A percentile compares a stretch with the other conserved stretches of the same genome.
Conservation (phyloP, 2,888 invertebrate genomes). For the Tipula unca region DNA sequence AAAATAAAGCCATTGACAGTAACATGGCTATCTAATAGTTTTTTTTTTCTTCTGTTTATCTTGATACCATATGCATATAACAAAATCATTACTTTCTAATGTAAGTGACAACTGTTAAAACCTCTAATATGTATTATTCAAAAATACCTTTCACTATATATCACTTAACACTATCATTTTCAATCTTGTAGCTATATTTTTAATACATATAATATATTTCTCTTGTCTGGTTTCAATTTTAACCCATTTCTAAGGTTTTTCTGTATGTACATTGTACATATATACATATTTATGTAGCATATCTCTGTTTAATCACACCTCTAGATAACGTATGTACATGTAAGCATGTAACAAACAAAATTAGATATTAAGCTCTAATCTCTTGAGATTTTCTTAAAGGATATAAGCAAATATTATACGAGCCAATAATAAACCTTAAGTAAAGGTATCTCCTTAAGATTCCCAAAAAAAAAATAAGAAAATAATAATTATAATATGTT, state of each 20-base stretch:
- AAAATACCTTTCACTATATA: no score
- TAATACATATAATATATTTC: not conserved
- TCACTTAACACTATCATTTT: not conserved
- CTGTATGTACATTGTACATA: not conserved
- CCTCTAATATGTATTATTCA: no score
- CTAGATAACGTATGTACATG: not conserved
- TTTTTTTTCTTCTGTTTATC: no score
- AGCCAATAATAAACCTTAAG: not conserved
- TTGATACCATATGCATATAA: no score
- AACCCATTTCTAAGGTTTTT: not conserved
- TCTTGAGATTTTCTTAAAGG: not conserved
- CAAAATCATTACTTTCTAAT: no score
- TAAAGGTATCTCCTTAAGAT: not conserved
- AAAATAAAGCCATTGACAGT: no score
- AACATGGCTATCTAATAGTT: no score
- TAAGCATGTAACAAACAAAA: not conserved
- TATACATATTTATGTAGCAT: not conserved
- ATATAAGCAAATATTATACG: not conserved
- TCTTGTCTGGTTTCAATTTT: not conserved
- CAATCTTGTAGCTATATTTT: no score
- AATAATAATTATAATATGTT: not conserved
- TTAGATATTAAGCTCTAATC: not conserved
- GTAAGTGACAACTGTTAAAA: no score
- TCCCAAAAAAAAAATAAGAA: not conserved
- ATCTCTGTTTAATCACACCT: not conserved